Base-by-base conservation (phyloP, 1,140 invertebrate genomes). In the Drosophila lini region DNA sequence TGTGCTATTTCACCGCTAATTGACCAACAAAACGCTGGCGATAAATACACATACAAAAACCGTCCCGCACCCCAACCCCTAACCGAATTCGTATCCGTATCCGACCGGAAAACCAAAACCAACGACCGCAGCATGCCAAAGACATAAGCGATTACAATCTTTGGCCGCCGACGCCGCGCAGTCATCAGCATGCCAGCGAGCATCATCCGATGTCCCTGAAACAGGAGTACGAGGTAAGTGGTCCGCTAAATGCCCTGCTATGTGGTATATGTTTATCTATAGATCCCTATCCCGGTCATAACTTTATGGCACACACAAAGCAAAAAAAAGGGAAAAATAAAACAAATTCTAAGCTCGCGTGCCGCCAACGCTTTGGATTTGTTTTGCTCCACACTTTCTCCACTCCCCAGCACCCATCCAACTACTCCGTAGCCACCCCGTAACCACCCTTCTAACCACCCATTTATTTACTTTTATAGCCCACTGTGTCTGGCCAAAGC, bases 141-240 rank as follows among this genome's bases (percentile, higher is more conserved):
- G 93, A 94, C 71, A 92, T 94, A 91, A 68, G 84, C 52, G 94
- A 94, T 92, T 94, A 94, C 84, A 93, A 94, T 84, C 93, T 94
- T 93, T 94, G 94, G 94, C 94, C 94, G 44, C 94, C 94, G 57
- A 93, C 91, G 44, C 88, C 94, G 91, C 93, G 94, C 68, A 94
- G 94, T 67, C 92, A 94, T 75, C 83, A 86, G 77, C 83, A 89
- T 89, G 83, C 83, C 76, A 86, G 80, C 73, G 83, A 86, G 59
- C 83, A 86, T 71, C 83, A 86, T 55, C 83, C 83, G 71, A 94
- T 94, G 94, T 93, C 94, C 82, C 94, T 94, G 93, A 94, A 94
- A 83, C 94, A 94, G 90, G 94, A 94, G 91, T 94, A 94, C 83
- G 94, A 94, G 94, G 94, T 94, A 92, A 93, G 92, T 82, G 70